A percentile compares a stretch with the other conserved stretches of the same genome.
Conservation (phyloP, 2,113 vertebrate species). For the human (Homo sapiens) region DNA sequence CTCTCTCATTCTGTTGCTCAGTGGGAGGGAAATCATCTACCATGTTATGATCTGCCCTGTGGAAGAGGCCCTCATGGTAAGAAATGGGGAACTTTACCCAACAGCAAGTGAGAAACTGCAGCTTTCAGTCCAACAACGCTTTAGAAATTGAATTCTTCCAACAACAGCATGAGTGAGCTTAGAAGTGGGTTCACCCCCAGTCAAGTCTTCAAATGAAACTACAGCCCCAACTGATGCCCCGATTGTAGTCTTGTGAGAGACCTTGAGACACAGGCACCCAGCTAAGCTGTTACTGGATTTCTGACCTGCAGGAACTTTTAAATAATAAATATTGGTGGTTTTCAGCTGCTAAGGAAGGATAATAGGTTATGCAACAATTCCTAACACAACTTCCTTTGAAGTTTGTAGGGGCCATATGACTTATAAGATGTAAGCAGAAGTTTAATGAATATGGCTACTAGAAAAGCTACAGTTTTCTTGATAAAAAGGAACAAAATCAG, state of each 20-base stretch:
- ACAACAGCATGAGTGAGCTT: neutral
- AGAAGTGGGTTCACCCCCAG: neutral
- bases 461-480: neutral
- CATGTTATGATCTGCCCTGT: neutral
- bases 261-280: neutral
- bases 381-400: neutral
- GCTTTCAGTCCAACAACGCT: neutral
- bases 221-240: neutral
- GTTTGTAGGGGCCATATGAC: neutral
- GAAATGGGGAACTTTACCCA: neutral
- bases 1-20: neutral
- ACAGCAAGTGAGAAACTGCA: neutral
- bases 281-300: neutral
- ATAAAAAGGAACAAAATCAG: neutral
- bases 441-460: neutral
- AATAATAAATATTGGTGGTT: neutral
- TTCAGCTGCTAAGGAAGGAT: neutral
- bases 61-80: neutral
- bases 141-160: neutral
- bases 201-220: neutral
- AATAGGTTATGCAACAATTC: neutral
- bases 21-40: neutral
- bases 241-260: neutral
- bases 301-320: neutral
- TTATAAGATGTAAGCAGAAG: neutral